phyloP scores from a whole-genome alignment of 2,797 vertebrate genomes.

The Squalus acanthias region DNA sequence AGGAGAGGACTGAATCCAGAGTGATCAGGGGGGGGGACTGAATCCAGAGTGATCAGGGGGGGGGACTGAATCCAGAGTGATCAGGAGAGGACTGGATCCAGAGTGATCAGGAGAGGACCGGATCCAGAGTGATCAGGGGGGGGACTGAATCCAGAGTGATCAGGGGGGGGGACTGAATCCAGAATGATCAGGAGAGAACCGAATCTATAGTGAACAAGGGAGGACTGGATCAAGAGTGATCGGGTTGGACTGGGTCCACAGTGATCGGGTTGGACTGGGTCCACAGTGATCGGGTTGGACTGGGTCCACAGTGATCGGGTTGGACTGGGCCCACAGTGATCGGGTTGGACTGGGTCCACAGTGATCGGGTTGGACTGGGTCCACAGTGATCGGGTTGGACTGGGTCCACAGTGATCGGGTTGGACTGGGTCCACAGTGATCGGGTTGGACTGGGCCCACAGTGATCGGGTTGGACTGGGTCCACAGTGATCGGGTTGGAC shows the following conservation, averaged over 20 bases:
- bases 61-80: background rate
- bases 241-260: too few relatives aligned
- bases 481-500: too few relatives aligned
- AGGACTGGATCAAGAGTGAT: background rate
- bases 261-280: too few relatives aligned
- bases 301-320: too few relatives aligned
- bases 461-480: too few relatives aligned
- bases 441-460: too few relatives aligned
- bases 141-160: background rate
- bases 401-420: too few relatives aligned
- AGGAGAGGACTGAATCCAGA: background rate
- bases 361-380: background rate
- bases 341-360: too few relatives aligned
- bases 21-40: background rate
- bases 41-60: background rate
- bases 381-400: too few relatives aligned
- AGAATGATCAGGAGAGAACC: background rate
- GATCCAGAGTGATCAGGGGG: background rate
- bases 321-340: too few relatives aligned
- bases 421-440: too few relatives aligned
- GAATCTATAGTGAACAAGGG: background rate
- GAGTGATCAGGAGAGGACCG: too few relatives aligned
- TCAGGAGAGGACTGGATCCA: background rate
- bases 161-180: background rate
- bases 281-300: background rate